Base-by-base conservation (phyloP, 2,113 vertebrate genomes). In the Lutjanus erythropterus region DNA sequence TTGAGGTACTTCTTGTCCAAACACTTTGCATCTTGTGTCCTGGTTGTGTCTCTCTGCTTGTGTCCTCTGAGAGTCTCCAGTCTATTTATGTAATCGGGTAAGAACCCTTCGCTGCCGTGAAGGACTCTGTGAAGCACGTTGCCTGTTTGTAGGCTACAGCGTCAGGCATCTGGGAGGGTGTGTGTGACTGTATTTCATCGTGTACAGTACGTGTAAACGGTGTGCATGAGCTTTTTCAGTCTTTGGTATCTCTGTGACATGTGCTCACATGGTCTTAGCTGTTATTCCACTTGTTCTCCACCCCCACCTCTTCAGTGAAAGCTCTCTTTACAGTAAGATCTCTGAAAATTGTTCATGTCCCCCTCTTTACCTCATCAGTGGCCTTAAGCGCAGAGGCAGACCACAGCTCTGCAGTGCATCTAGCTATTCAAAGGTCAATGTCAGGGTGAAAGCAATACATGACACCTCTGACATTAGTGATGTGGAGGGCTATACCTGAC, bases 31-130 rank as follows among this genome's bases (percentile, higher is more conserved):
- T 62, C 39, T 69, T 55, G 50, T 77, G 78, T 77, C 62, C 78
- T 83, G 39, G 71, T 81, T 87, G 82, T 76, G 78, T 78, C 75
- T 69, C 56, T 78, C 33, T 62, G 35, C 27, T 27, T 25, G 23
- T 47, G 69, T 89, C 81, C 83, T 83, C 70, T 62, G 87, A 84
- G 86, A 86, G 41, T 58, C 67, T 64, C 39, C 15, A 18, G 72
- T 70, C 81, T 84, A 72, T 86, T 86, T 86, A 46, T 80, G 67
- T 76, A 55, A 52, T 44, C 8, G 18, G 9, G 52, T 53, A 59
- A 56, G 71, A 82, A 56, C 50, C 66, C 12, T 35, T 56, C 44
- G 71, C 29, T 71, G 72, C 59, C 4, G 16, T 56, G 21, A 71
- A 78, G 75, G 62, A 77, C 37, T 33, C 50, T 76, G 46, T 53